Percentiles rank a stretch among this genome's conserved stretches.
phyloP scores from a whole-genome alignment of 2,888 invertebrate species.

The Phaonia tiefii region DNA sequence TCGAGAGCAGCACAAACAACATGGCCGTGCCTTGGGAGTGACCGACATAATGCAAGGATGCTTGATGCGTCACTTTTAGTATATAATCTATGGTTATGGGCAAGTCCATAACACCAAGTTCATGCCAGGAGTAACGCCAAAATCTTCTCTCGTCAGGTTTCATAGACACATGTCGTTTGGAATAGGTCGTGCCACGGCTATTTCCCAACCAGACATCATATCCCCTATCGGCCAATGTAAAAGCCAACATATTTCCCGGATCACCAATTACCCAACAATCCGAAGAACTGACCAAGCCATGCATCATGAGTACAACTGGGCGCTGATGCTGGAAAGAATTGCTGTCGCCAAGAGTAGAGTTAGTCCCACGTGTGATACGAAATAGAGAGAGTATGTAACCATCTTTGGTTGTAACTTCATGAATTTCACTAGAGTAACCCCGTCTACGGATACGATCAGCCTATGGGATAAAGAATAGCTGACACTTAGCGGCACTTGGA shows the following conservation, averaged over 20 bases:
- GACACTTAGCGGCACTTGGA: no score
- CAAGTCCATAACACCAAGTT: conserved; percentile 77
- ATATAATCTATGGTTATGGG: conserved; percentile 76
- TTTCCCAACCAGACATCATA: conserved; percentile 79
- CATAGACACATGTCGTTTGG: conserved; percentile 72
- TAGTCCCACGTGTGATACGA: neutral
- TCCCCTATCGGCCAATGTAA: conserved; percentile 70
- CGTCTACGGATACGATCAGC: conserved; percentile 5
- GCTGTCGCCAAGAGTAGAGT: neutral
- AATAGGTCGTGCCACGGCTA: conserved; percentile 76
- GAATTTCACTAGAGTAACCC: conserved; percentile 12
- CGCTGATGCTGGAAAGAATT: no score
- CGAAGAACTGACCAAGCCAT: conserved; percentile 68
- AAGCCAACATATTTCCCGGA: conserved; percentile 56
- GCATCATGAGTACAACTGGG: conserved; percentile 81
- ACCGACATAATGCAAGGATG: conserved; percentile 75
- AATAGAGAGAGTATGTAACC: neutral
- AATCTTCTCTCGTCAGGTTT: conserved; percentile 72
- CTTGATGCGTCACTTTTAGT: conserved; percentile 71
- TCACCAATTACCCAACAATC: conserved; percentile 67
- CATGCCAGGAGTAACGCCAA: conserved; percentile 79
- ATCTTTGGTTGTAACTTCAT: neutral
- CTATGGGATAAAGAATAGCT: neutral
- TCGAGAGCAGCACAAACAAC: conserved; percentile 75
- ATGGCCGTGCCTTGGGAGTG: conserved; percentile 78